A percentile compares a stretch with the other conserved stretches of the same genome.
Conservation (phyloP, 2,888 invertebrate species). For the Melanchra persicariae region DNA sequence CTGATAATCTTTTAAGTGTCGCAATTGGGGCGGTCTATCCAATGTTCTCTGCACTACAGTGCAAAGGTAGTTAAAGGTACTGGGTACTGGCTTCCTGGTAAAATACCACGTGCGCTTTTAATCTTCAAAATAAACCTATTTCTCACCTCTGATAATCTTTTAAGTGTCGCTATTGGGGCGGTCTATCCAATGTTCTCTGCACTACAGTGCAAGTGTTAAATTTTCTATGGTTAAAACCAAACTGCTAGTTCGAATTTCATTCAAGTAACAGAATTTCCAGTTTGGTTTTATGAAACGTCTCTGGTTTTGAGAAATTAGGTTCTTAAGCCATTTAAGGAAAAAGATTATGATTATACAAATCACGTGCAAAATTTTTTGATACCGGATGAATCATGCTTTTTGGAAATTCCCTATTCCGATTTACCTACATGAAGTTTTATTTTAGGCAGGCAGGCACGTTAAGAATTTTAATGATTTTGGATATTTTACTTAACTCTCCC, state of each 20-base stretch:
- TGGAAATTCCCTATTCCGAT: slow-evolving; percentile 4
- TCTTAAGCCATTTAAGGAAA: slow-evolving; percentile 27
- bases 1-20: too few species aligned
- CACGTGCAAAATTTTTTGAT: slow-evolving; percentile 18
- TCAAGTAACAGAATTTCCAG: not conserved
- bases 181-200: not conserved
- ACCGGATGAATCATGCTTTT: slow-evolving; percentile 31
- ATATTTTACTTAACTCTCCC: not conserved
- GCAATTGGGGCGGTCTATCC: too few species aligned
- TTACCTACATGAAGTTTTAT: not conserved
- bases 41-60: too few species aligned
- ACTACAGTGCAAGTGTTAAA: not conserved
- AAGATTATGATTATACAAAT: not conserved
- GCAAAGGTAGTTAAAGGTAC: not conserved
- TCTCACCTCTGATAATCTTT: not conserved
- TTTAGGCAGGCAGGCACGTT: not conserved
- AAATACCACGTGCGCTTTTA: slow-evolving; percentile 1
- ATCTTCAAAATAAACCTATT: not conserved
- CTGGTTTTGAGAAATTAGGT: not conserved
- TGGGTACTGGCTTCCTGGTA: not conserved
- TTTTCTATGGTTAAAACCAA: not conserved
- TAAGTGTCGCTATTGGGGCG: not conserved
- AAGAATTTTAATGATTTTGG: not conserved
- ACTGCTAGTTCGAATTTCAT: too few species aligned
- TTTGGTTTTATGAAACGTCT: not conserved